Conservation (phyloP, 2,888 invertebrate species). For the Eulithis prunata region DNA sequence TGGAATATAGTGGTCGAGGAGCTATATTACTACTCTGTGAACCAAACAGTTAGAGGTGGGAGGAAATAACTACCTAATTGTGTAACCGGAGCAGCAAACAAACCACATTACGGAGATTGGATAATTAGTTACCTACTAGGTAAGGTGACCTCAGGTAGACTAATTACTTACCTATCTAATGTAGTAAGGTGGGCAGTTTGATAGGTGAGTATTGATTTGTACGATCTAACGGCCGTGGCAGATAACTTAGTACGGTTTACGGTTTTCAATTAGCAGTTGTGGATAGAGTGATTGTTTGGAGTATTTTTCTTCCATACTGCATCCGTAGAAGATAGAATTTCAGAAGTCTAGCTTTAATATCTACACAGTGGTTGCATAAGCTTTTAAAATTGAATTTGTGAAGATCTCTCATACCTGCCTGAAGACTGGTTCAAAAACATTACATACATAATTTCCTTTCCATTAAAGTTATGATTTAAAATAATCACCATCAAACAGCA, state of each 20-base stretch:
- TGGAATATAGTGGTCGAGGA: neutral
- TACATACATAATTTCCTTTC: no score
- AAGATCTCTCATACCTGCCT: no score
- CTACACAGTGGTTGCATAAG: no score
- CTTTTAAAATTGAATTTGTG: no score
- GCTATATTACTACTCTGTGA: constrained; percentile 26
- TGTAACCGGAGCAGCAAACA: constrained; percentile 44
- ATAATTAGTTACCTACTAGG: constrained; percentile 40
- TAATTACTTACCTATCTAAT: constrained; percentile 19
- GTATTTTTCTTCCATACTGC: no score
- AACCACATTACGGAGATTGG: constrained; percentile 44
- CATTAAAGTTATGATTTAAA: no score
- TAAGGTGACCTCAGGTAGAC: constrained; percentile 29
- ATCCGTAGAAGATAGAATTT: no score
- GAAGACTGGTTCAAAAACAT: no score
- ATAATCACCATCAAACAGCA: no score
- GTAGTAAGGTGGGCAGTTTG: constrained; percentile 4
- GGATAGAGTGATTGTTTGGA: no score
- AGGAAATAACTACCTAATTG: constrained; percentile 51
- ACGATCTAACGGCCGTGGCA: neutral
- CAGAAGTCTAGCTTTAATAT: no score
- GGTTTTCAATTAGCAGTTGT: neutral
- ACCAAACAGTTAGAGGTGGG: constrained; percentile 56
- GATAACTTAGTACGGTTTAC: neutral
- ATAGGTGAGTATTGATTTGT: constrained; percentile 16